Conservation (phyloP, 2,797 vertebrate genomes). For the Philypnodon macrostomus region DNA sequence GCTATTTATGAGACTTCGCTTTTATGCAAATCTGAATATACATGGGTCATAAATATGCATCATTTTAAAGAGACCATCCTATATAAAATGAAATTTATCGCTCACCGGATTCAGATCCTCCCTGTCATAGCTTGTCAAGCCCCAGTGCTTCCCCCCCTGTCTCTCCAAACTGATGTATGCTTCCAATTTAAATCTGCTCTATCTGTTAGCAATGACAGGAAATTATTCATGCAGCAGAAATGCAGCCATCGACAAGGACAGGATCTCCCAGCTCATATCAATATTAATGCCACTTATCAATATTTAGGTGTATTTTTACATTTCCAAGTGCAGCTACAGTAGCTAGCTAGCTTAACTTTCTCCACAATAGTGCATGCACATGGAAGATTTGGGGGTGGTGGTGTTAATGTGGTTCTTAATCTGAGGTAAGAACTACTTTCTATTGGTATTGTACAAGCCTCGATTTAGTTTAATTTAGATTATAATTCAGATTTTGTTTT, state of each 20-base stretch:
- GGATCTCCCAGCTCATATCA: slow-evolving; percentile 30
- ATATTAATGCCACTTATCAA: slow-evolving; percentile 39
- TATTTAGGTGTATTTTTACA: slow-evolving; percentile 29
- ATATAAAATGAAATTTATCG: slow-evolving; percentile 63
- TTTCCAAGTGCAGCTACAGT: slow-evolving; percentile 6
- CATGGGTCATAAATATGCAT: slow-evolving; percentile 53
- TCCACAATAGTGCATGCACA: slow-evolving; percentile 6
- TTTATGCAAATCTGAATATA: slow-evolving; percentile 43
- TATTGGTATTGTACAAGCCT: too few species aligned
- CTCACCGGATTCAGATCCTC: slow-evolving; percentile 36
- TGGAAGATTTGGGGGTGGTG: not conserved
- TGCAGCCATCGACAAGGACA: slow-evolving; percentile 41
- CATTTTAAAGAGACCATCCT: slow-evolving; percentile 29
- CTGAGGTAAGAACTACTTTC: too few species aligned
- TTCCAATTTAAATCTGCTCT: slow-evolving; percentile 64
- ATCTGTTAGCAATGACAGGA: slow-evolving; percentile 57
- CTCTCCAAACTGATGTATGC: slow-evolving; percentile 53
- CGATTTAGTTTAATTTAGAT: too few species aligned
- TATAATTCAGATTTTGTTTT: too few species aligned
- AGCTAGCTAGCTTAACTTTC: slow-evolving; percentile 11
- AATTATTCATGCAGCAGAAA: slow-evolving; percentile 59
- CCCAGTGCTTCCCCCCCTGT: slow-evolving; percentile 6
- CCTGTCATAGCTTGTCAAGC: slow-evolving; percentile 60
- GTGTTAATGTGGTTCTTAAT: too few species aligned
- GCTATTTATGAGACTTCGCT: slow-evolving; percentile 49